A percentile compares a stretch with the other conserved stretches of the same genome.
phyloP scores from a whole-genome alignment of 2,797 vertebrate species.

The Hippopotamyrus pictus region DNA sequence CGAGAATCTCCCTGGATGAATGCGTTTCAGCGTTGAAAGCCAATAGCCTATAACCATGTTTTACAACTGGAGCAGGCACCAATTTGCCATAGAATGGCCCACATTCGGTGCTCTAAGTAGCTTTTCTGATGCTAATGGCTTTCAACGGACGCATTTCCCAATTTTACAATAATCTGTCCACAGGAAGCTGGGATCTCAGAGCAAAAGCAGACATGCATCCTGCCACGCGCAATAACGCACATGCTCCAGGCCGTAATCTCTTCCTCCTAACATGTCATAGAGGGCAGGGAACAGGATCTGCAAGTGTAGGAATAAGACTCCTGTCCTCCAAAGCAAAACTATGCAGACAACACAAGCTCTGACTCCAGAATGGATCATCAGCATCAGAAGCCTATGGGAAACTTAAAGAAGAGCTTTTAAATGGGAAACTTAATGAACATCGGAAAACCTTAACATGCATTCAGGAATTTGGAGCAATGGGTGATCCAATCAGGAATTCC shows the following conservation, averaged over 20 bases:
- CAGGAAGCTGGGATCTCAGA: neutral
- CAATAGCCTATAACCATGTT: neutral
- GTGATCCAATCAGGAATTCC: neutral
- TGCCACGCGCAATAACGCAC: neutral
- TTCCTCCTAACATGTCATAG: neutral
- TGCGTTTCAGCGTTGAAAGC: neutral
- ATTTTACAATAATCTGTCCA: neutral
- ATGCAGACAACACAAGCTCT: neutral
- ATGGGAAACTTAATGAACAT: neutral
- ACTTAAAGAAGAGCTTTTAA: neutral
- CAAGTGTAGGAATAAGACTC: neutral
- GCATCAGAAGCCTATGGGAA: neutral
- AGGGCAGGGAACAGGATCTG: neutral
- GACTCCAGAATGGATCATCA: neutral
- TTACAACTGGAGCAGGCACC: neutral
- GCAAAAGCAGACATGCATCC: neutral
- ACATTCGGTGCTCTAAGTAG: neutral
- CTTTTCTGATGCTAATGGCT: conserved; percentile 8
- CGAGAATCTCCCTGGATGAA: neutral
- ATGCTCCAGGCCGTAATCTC: neutral
- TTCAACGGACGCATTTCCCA: conserved; percentile 7
- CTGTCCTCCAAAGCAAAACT: neutral
- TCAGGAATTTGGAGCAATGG: neutral
- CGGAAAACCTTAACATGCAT: neutral
- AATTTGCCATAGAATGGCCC: neutral